Percentiles rank a stretch among this genome's conserved stretches.
Conservation (phyloP, 2,888 invertebrate species). For the Brassicogethes aeneus region DNA sequence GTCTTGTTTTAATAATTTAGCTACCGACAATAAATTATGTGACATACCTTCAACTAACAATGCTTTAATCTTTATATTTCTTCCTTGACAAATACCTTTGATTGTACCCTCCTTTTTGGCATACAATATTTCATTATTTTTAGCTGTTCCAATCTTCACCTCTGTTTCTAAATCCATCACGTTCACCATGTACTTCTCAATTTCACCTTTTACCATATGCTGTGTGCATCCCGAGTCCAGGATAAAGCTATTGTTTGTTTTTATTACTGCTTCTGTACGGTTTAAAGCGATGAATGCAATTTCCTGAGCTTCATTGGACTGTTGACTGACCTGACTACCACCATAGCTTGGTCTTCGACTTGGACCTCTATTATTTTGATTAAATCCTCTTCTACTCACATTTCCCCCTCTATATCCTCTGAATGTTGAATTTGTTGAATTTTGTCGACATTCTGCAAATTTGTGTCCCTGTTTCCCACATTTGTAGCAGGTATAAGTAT, state of each 20-base stretch:
- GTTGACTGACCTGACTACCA: conserved; percentile 1
- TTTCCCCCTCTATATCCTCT: not conserved
- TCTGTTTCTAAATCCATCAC: conserved; percentile 3
- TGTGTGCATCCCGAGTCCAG: conserved; percentile 10
- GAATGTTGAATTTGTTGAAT: not conserved
- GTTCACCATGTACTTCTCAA: conserved; percentile 8
- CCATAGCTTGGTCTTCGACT: not conserved
- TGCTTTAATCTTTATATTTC: conserved; percentile 7
- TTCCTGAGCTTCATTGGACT: conserved; percentile 7
- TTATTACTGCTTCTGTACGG: not conserved
- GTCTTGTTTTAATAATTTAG: conserved; percentile 7
- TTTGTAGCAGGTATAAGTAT: conserved; percentile 7
- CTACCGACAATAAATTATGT: conserved; percentile 9
- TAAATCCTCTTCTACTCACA: not conserved
- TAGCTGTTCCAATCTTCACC: conserved; percentile 9
- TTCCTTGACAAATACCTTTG: conserved; percentile 8
- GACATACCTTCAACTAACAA: conserved; percentile 7
- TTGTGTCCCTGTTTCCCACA: conserved; percentile 12
- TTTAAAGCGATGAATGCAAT: conserved; percentile 9
- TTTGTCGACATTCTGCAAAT: conserved; percentile 6
- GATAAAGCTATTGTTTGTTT: conserved; percentile 6
- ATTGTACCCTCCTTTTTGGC: conserved; percentile 5
- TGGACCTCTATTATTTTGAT: not conserved
- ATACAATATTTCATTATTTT: conserved; percentile 1
- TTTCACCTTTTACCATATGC: conserved; percentile 6